These are phyloP conservation scores for Ceriagrion tenellum DNA, from an alignment of 2,888 invertebrate genomes.

Conservation along the genomic window DNA sequence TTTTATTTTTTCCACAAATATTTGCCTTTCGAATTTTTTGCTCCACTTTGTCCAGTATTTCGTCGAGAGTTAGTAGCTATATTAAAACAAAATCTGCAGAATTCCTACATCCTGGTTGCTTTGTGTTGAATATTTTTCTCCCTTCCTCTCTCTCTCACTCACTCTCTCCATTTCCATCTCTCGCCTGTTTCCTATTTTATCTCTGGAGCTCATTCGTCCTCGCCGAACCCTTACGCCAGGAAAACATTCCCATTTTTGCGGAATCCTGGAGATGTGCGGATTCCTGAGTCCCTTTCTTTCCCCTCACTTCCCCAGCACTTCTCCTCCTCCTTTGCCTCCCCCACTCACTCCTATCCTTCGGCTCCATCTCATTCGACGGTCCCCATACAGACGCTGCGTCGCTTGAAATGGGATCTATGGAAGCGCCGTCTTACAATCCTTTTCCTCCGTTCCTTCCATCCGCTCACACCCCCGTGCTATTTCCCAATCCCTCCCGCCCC, in stretches of 20 bases:
- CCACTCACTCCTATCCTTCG: neutral
- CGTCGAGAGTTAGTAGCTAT: neutral
- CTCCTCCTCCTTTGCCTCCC: too few relatives aligned
- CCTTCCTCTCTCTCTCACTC: neutral
- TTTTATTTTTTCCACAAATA: neutral
- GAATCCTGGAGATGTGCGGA: neutral
- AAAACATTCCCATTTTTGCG: neutral
- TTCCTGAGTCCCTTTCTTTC: neutral
- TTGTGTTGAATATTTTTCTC: neutral
- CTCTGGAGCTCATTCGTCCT: neutral
- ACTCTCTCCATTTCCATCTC: neutral
- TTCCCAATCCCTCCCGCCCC: too few relatives aligned
- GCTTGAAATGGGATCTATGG: neutral
- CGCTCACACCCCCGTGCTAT: too few relatives aligned
- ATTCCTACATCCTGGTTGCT: neutral
- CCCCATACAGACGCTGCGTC: neutral
- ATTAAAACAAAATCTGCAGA: neutral
- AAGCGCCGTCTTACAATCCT: neutral
- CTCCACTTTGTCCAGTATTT: neutral
- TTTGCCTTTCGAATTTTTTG: neutral
- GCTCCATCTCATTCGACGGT: neutral
- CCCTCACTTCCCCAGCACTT: neutral
- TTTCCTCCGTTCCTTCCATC: neutral
- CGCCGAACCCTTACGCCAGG: neutral
- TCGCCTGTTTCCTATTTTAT: neutral